Evolutionary conservation across 2,113 vertebrate species (phyloP).

Genomic region (Lanius collurio): DNA sequence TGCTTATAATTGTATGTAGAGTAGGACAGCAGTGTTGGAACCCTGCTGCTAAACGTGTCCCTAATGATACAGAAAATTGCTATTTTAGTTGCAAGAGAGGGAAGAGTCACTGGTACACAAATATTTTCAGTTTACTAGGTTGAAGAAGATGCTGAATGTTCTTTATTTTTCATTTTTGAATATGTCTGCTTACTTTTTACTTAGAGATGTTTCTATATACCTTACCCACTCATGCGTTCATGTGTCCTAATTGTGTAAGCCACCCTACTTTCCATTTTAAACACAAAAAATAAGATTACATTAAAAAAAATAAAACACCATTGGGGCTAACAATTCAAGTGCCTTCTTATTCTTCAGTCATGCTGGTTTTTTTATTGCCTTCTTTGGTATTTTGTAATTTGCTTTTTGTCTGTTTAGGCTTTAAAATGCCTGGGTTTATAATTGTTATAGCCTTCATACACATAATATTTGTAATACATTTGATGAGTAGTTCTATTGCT

Average conservation of each 20-base stretch:
- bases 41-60: background rate
- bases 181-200: background rate
- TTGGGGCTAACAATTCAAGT: background rate
- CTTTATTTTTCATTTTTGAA: background rate
- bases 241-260: slow-evolving; percentile 8
- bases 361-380: slow-evolving; percentile 16
- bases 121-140: background rate
- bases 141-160: background rate
- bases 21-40: background rate
- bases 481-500: background rate
- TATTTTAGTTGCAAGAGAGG: background rate
- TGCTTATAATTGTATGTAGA: background rate
- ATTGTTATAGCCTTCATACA: background rate
- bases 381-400: background rate
- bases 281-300: background rate
- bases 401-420: background rate
- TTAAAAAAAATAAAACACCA: background rate
- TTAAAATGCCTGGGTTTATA: background rate
- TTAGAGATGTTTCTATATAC: background rate
- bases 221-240: background rate
- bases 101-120: background rate
- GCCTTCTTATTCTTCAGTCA: background rate
- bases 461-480: background rate
- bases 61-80: background rate
- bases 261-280: slow-evolving; percentile 8